Base-by-base conservation (phyloP, 2,113 vertebrate species). In the Mus pahari region DNA sequence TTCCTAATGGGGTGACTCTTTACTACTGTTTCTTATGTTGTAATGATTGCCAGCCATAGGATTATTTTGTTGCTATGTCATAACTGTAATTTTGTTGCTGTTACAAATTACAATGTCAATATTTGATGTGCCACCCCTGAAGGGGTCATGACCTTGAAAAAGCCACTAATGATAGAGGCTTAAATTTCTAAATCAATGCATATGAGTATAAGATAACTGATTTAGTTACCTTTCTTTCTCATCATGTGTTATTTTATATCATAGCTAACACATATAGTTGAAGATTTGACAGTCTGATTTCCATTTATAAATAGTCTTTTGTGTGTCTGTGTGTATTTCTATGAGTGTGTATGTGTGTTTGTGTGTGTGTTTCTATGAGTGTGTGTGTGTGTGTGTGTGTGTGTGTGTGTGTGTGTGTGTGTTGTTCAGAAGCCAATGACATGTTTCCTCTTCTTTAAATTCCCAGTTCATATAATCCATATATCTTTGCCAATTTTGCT, bases 381-480 rank as follows among this genome's bases (percentile, higher is more conserved):
- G 22, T 64, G 39, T 64, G 14, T 66, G 20, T 71, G 12, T 50
- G 17, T 58, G 31, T 28, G n/a, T 42, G 26, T 33, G 20, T 71
- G 12, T 50, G 17, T 58, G n/a, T 28, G 45, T 42, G 26, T 39
- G 20, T 71, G 12, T 50, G 17, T 58, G n/a, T 28, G 45, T 45
- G 26, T 39, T 77, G 19, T 73, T 89, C 33, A 62, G 58, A 92
- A 94, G 14, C 1, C 26, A 86, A 1, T 68, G 26, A 42, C 33
- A 81, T 45, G 7, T 71, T 77, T 94, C 31, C 73, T 95, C 26
- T 90, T 84, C 24, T 82, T 91, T 86, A 60, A 82, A 91, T 86
- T 93, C 10, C 5, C 7, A 66, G 24, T 48, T 53, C 42, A 48
- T 58, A 26, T 39, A 68, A 68, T 64, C 3, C 42, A 64, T 58